Evolutionary conservation across 2,113 vertebrate species (phyloP).

Genomic region (Plestiodon gilberti): DNA sequence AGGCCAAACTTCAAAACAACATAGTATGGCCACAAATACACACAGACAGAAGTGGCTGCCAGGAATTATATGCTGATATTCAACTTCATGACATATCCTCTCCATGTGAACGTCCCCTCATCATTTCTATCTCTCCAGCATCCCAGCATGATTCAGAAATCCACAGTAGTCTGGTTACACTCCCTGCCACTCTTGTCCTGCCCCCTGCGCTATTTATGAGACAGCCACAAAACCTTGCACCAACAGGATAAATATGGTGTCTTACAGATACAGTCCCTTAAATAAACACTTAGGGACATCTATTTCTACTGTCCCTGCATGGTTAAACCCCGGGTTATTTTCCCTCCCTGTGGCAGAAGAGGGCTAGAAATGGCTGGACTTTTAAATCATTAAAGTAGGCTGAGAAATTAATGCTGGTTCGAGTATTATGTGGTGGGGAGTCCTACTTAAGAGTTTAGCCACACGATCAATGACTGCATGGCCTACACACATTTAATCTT

Average conservation of each 20-base stretch:
- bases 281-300: conserved; percentile 39
- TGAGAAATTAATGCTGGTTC: not conserved
- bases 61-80: not conserved
- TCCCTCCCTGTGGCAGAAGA: conserved; percentile 24
- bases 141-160: not conserved
- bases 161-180: not conserved
- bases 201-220: conserved; percentile 42
- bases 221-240: conserved; percentile 28
- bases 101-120: not conserved
- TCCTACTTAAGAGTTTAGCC: not conserved
- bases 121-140: not conserved
- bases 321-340: conserved; percentile 57
- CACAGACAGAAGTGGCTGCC: not conserved
- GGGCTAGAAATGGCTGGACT: not conserved
- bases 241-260: conserved; percentile 35
- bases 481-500: not conserved
- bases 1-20: not conserved
- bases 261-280: conserved; percentile 60
- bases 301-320: conserved; percentile 15
- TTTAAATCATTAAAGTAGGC: not conserved
- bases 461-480: not conserved
- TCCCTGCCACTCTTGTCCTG: not conserved
- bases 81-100: not conserved
- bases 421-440: not conserved
- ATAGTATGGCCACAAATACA: not conserved